Evolutionary conservation across 2,113 vertebrate genomes (phyloP), one percentile per base, ranked within the genome.

Genomic region (Albula glossodonta): DNA sequence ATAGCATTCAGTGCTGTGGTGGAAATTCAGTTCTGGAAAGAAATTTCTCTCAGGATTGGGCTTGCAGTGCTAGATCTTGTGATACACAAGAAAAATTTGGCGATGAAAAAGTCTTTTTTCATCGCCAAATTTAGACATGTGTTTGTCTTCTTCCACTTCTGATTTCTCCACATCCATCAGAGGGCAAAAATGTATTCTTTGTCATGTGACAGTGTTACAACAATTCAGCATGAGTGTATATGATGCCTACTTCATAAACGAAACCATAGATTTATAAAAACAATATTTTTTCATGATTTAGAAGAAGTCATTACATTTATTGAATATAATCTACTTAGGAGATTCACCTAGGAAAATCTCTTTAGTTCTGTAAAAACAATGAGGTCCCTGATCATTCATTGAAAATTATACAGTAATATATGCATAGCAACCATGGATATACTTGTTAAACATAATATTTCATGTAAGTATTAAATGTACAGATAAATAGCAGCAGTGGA

Each of bases 371-470:
- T 74, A 74, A 8, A 74, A 31, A 25, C 70, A 7, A 74, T 74
- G 70, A 74, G 31, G 17, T 74, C 70, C 31, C 19, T 53, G 17
- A 8, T 84, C 13, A 49, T 57, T 79, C 66, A 57, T 41, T 49
- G 25, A 79, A 12, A n/a, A 56, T 8, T 84, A 17, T 78, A n/a
- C 7, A 22, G 17, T 22, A 7, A 15, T 12, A 60, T 22, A 74
- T 85, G 53, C 53, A 57, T 48, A n/a, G 5, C 12, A 85, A 48
- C 57, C 83, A 50, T 66, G 22, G 50, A 74, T 50, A 66, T 49
- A 85, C 63, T 80, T 85, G 56, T 81, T 63, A 86, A 56, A 81
- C 57, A 80, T 80, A 51, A 60, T 66, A 19, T 66, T 53, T 70
- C 10, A 81, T 80, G 84, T 80, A 80, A 50, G 52, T 60, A 53